Percentiles rank a stretch among this genome's conserved stretches.
Evolutionary conservation across 2,113 vertebrate species (phyloP).

Genomic region (Setophaga kirtlandii): DNA sequence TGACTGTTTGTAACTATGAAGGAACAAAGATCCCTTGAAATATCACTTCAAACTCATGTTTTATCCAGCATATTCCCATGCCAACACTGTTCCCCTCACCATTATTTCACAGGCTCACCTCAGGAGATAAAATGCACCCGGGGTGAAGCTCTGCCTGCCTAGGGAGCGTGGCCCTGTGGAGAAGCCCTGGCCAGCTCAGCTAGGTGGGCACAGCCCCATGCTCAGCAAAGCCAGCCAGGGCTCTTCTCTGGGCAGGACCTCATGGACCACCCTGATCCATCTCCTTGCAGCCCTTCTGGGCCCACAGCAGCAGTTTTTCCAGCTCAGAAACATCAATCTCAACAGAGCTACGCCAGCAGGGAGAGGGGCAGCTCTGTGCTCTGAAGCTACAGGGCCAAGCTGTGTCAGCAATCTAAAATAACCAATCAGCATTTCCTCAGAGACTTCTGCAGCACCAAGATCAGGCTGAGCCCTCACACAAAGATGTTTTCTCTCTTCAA

Average conservation of each 20-base stretch:
- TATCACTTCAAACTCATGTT: not conserved
- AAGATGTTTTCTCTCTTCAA: not conserved
- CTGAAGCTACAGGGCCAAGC: not conserved
- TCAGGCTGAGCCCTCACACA: not conserved
- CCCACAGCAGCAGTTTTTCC: not conserved
- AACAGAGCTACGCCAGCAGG: fast-evolving
- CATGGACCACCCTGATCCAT: not conserved
- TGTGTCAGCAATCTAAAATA: slow-evolving; percentile 7
- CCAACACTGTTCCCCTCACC: not conserved
- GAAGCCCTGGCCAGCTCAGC: not conserved
- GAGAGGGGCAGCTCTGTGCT: not conserved
- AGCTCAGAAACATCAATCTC: not conserved
- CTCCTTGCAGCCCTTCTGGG: not conserved
- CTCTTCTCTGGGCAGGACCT: not conserved
- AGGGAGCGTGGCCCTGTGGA: not conserved
- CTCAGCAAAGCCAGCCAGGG: fast-evolving
- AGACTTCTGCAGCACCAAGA: not conserved
- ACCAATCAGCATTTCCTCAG: not conserved
- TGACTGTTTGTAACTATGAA: not conserved
- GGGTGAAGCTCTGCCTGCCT: not conserved
- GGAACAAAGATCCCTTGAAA: not conserved
- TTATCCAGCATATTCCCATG: not conserved
- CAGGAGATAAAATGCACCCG: fast-evolving
- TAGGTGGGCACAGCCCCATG: fast-evolving
- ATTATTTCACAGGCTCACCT: not conserved